Base-by-base conservation (phyloP, 1,140 invertebrate genomes). In the Holotrichia oblita region DNA sequence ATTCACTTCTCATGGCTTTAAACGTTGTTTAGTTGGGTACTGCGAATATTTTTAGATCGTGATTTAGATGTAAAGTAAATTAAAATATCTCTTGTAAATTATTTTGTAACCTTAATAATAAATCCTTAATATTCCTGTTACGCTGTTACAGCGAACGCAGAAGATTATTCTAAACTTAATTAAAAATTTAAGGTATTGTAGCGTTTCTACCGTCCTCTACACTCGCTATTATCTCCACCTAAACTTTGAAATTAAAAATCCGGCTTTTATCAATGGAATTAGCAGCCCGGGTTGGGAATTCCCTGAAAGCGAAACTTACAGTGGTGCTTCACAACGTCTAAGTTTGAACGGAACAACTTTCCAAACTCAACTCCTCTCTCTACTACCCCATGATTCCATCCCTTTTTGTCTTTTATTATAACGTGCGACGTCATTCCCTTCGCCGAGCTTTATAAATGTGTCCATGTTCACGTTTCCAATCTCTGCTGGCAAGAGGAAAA, bases 211-310 rank as follows among this genome's bases (percentile, higher is more conserved):
- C 61, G 61, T 10, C n/a, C 61, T 64, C 17, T 6, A 20, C 10
- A 20, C n/a, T 64, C 17, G 17, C 24, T 27, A 27, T 74, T 41
- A 74, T 44, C 24, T 6, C 27, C 73, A 41, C 17, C 41, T 27
- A 74, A 40, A 74, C 8, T 41, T 74, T 74, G 3, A 74, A 74
- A 74, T 74, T 41, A 41, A 44, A 74, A 74, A 74, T 40, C 41
- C 61, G 61, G 17, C 61, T 22, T 64, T 22, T 64, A 64, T 64
- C 61, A 64, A 64, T 64, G 61, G 61, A 64, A 64, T 64, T 64
- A 64, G 17, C 61, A 27, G 24, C 61, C 9, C 6, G n/a, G 14
- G 61, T 6, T 3, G 61, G 24, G 61, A 64, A 27, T 64, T 22
- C 20, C 24, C 24, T 6, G 61, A 64, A 64, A 64, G 61, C 61